Conservation (phyloP, 2,888 invertebrate species). For the Pseudanteris insignis region DNA sequence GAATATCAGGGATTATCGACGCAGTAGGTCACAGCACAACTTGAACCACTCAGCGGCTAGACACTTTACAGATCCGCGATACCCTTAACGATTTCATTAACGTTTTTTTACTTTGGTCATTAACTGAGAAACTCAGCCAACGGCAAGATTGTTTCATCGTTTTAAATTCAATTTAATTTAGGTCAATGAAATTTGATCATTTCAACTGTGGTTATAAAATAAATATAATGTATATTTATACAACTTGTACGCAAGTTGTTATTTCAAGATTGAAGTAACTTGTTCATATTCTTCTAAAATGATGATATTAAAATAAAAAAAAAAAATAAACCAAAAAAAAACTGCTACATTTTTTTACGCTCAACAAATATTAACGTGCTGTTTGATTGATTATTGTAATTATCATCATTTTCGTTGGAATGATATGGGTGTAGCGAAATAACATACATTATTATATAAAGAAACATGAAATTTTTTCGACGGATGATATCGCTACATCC, state of each 20-base stretch:
- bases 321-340: not conserved
- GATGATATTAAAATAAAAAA: too few relatives aligned
- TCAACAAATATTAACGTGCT: too few relatives aligned
- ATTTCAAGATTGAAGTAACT: too few relatives aligned
- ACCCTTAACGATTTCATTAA: slow-evolving; percentile 50
- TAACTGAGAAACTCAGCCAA: not conserved
- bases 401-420: not conserved
- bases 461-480: too few relatives aligned
- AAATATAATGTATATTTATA: too few relatives aligned
- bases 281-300: too few relatives aligned
- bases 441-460: not conserved
- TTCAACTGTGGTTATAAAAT: too few relatives aligned
- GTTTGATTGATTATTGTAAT: too few relatives aligned
- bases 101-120: slow-evolving; percentile 22
- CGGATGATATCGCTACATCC: slow-evolving; percentile 6
- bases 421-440: slow-evolving; percentile 12
- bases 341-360: not conserved
- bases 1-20: slow-evolving; percentile 50
- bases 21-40: slow-evolving; percentile 72
- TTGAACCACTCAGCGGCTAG: slow-evolving; percentile 67
- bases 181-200: not conserved
- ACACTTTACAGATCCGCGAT: slow-evolving; percentile 54
- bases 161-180: too few relatives aligned
- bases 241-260: too few relatives aligned
- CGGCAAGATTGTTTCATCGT: not conserved